Percentiles rank a stretch among this genome's conserved stretches.
Evolutionary conservation across 2,113 vertebrate genomes (phyloP).

Genomic region (Actinemys pallida): DNA sequence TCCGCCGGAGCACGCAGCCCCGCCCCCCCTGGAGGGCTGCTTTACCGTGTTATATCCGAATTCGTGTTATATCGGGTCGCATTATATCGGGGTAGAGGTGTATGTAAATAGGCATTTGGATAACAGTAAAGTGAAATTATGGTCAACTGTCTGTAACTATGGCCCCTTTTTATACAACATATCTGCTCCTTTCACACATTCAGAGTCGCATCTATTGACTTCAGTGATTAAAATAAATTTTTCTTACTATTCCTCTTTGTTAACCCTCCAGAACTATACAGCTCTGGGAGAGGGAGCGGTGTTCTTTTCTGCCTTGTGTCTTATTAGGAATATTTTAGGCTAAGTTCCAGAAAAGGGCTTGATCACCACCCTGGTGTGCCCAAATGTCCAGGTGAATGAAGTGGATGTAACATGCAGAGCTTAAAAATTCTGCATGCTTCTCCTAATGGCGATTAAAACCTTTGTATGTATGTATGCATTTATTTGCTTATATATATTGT

Average conservation of each 20-base stretch:
- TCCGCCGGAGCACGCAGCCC: too few relatives aligned
- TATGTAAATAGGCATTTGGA: neutral
- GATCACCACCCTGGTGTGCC: neutral
- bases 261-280: neutral
- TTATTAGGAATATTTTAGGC: neutral
- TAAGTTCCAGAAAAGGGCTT: neutral
- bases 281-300: neutral
- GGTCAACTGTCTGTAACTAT: neutral
- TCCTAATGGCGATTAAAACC: neutral
- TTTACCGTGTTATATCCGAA: too few relatives aligned
- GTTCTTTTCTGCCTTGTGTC: neutral
- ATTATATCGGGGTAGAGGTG: too few relatives aligned
- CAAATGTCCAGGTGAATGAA: neutral
- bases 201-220: neutral
- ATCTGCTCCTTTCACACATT: neutral
- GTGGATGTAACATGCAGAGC: neutral
- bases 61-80: too few relatives aligned
- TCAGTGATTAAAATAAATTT: neutral
- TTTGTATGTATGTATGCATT: fast-evolving
- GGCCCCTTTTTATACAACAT: neutral
- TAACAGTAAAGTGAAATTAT: neutral
- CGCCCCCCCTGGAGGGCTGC: too few relatives aligned
- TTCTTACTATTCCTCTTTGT: neutral
- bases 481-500: neutral
- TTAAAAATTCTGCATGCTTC: neutral